Evolutionary conservation across 1,140 invertebrate genomes (phyloP).

Genomic region (Drosophila lowei): DNA sequence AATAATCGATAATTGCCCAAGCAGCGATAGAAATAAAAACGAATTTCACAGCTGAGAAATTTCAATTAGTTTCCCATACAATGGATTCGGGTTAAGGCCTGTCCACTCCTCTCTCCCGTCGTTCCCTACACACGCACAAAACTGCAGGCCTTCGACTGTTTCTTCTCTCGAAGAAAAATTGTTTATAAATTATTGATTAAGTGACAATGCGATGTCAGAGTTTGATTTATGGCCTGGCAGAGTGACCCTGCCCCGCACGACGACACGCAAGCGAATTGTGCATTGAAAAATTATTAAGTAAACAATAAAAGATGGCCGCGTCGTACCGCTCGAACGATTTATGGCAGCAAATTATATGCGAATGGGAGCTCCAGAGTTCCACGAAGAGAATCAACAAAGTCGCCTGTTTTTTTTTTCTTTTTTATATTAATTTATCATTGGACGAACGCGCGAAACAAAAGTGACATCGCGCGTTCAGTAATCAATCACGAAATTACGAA

Average conservation of each 20-base stretch:
- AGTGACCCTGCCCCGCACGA: neutral
- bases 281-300: constrained; percentile 73
- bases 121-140: constrained; percentile 32
- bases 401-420: constrained; percentile 13
- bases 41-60: constrained; percentile 26
- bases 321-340: constrained; percentile 48
- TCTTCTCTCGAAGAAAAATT: constrained; percentile 32
- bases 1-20: constrained; percentile 20
- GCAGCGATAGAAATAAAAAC: neutral
- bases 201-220: constrained; percentile 78
- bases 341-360: constrained; percentile 65
- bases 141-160: constrained; percentile 9
- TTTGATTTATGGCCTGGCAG: constrained; percentile 73
- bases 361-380: constrained; percentile 35
- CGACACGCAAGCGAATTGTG: constrained; percentile 62
- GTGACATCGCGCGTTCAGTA: constrained; percentile 74
- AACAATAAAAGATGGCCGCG: constrained; percentile 75
- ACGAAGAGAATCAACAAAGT: constrained; percentile 46
- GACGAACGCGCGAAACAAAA: constrained; percentile 50
- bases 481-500: constrained; percentile 82
- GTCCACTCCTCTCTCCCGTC: neutral
- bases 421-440: constrained; percentile 79
- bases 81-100: constrained; percentile 33
- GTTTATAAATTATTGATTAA: constrained; percentile 82
- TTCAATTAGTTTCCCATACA: constrained; percentile 46